Evolutionary conservation across 2,113 vertebrate genomes (phyloP), one percentile per base, ranked within the genome.

Genomic region (Hippocampus guttulatus): DNA sequence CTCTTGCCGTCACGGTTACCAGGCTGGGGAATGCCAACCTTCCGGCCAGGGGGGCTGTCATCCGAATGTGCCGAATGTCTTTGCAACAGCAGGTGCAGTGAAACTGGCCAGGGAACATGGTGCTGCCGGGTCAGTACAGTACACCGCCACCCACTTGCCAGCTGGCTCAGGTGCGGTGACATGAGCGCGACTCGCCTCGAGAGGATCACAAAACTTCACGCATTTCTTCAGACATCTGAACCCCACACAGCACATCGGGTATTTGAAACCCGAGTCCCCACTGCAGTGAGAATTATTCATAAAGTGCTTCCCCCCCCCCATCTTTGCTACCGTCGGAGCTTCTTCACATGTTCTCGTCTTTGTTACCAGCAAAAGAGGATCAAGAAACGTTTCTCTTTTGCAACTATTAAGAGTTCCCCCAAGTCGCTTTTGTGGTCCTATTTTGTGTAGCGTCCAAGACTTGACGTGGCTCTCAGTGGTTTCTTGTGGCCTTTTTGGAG

Each of bases 11-110:
- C 55, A 60, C 51, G 55, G 67, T 73, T 41, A 62, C 55, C 43
- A 8, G 65, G 27, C 72, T 69, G 70, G 76, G 80, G 87, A 91
- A 91, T 90, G 90, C 54, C 72, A 72, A 68, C 68, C 30, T 55
- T 79, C 84, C 80, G 57, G 88, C 87, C 8, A 15, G 73, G 25
- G 25, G 25, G 62, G 68, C 69, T 33, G 75, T 47, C 47, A 2
- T 69, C 23, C 18, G 2, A 41, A 20, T 55, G 33, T 6, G 41
- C 69, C 43, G 7, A 47, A 27, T 27, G 70, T 79, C 75, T 43
- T 55, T 49, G 71, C 69, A 57, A 52, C 33, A 63, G 20, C 18
- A 21, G 25, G 20, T 0, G 0, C 38, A 33, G 51, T 15, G 25
- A 74, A 47, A 45, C 18, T 68, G 52, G 25, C 8, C 5, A n/a